phyloP scores from a whole-genome alignment of 2,797 vertebrate genomes.

The Hippoglossus hippoglossus region DNA sequence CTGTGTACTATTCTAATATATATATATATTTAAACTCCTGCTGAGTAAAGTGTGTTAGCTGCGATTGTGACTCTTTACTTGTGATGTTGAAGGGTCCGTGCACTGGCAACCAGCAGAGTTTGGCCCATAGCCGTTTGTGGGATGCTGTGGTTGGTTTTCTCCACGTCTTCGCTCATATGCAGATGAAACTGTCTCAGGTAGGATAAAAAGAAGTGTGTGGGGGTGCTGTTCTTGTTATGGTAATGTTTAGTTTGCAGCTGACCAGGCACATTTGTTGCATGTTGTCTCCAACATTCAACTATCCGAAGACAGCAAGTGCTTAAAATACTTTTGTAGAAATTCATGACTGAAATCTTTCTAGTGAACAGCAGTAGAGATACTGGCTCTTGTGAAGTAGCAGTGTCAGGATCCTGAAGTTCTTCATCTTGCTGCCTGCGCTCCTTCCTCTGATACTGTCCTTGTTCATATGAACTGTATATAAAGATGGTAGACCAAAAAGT shows the following conservation, averaged over 20 bases:
- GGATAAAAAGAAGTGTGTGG: conserved; percentile 1
- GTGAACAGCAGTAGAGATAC: not conserved
- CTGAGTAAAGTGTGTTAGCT: not conserved
- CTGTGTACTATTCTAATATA: too few relatives aligned
- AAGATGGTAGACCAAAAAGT: too few relatives aligned
- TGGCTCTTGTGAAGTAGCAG: not conserved
- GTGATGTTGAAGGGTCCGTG: conserved; percentile 88
- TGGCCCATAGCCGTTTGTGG: conserved; percentile 96
- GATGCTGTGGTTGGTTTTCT: conserved; percentile 97
- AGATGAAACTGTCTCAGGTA: conserved; percentile 98
- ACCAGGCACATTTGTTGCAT: too few relatives aligned
- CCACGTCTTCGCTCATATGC: conserved; percentile 97
- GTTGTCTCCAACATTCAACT: not conserved
- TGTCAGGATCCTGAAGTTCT: too few relatives aligned
- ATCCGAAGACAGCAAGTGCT: not conserved
- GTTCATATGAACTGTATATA: too few relatives aligned
- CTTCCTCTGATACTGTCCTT: too few relatives aligned
- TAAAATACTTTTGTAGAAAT: not conserved
- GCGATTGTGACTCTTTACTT: not conserved
- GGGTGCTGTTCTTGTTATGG: too few relatives aligned
- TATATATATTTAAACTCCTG: not conserved
- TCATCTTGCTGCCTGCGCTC: too few relatives aligned
- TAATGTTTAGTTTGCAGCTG: too few relatives aligned
- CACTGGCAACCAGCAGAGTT: conserved; percentile 96
- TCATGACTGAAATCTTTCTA: not conserved